A percentile compares a stretch with the other conserved stretches of the same genome.
phyloP scores from a whole-genome alignment of 2,888 invertebrate species.

The Chymomyza fuscimana region DNA sequence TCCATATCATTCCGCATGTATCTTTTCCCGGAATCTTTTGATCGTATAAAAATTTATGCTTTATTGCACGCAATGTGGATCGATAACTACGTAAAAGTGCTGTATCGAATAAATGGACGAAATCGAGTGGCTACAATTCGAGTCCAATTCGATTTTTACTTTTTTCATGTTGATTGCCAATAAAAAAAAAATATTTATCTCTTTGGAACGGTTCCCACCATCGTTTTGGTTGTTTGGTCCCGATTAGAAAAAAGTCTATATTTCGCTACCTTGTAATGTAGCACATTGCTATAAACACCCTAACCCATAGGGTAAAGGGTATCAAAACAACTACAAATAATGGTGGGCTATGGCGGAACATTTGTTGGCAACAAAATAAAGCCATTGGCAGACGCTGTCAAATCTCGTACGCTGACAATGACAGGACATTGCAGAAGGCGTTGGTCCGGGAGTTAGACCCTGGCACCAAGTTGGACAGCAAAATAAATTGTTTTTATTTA shows the following conservation, averaged over 20 bases:
- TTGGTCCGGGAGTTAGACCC: not conserved
- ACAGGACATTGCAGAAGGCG: conserved; percentile 32
- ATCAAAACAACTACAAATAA: not conserved
- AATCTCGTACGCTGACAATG: conserved; percentile 64
- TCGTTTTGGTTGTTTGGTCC: no score
- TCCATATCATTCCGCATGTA: no score
- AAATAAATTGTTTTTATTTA: conserved; percentile 66
- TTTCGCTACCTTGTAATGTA: not conserved
- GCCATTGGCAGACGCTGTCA: conserved; percentile 59
- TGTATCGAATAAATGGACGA: no score
- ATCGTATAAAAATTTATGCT: no score
- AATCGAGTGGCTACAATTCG: accelerated
- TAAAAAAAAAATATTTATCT: no score
- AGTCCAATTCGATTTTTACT: no score
- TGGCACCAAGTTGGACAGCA: conserved; percentile 47
- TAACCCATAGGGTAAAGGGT: not conserved
- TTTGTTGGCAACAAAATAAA: conserved; percentile 23
- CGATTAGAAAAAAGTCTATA: no score
- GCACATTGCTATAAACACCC: not conserved
- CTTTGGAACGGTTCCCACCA: no score
- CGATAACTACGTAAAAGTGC: no score
- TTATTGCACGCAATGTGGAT: no score
- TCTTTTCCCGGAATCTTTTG: no score
- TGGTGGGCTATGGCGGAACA: not conserved
- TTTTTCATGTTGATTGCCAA: no score